Conservation (phyloP, 2,797 vertebrate genomes). For the Poecilia picta region DNA sequence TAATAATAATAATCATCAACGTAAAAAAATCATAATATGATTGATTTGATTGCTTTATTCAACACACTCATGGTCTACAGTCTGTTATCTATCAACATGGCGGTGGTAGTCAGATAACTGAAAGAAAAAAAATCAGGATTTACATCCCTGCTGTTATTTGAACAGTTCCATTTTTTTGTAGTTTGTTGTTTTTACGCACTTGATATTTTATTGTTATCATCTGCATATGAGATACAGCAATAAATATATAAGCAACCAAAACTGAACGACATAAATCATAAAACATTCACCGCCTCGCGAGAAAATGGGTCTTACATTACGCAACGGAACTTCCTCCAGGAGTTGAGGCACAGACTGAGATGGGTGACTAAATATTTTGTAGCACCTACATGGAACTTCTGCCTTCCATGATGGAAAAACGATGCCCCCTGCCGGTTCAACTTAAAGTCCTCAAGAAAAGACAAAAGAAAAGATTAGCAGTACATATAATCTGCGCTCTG, state of each 20-base stretch:
- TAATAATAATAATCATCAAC: too few species aligned
- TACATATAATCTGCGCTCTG: background rate
- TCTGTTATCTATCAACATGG: too few species aligned
- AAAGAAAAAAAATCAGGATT: too few species aligned
- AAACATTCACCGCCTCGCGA: background rate
- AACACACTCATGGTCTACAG: too few species aligned
- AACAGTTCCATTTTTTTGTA: too few species aligned
- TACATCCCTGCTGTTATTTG: too few species aligned
- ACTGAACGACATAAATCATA: background rate
- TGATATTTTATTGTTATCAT: background rate
- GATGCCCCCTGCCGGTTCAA: background rate
- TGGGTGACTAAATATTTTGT: background rate
- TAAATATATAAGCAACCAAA: background rate
- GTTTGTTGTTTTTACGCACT: background rate
- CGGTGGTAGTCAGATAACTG: too few species aligned
- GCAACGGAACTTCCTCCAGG: background rate
- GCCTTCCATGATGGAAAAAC: background rate
- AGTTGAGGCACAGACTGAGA: background rate
- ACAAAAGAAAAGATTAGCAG: background rate
- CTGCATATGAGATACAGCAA: background rate
- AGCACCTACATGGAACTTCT: background rate
- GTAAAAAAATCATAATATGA: too few species aligned
- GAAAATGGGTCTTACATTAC: background rate
- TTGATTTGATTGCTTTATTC: too few species aligned
- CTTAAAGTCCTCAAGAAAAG: background rate